Evolutionary conservation across 53 echinoderm and acorn worm species (phyloP).

Genomic region (Echinarachnius parma): DNA sequence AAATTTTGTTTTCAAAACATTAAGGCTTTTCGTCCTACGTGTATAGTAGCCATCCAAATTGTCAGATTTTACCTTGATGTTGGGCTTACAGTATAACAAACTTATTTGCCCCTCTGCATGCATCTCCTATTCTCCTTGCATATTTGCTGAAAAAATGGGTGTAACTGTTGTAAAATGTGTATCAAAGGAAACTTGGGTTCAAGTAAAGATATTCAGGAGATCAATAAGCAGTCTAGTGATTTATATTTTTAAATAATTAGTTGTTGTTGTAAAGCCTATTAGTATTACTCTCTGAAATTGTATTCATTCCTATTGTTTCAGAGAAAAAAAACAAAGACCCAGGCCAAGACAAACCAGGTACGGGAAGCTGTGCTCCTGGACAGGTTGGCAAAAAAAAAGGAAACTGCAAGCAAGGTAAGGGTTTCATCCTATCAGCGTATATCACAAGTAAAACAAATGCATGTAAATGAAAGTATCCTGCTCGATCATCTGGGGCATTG

Average conservation of each 20-base stretch:
- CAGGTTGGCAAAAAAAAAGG: conserved; percentile 2
- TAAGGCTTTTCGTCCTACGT: conserved; percentile 7
- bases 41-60: neutral
- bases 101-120: conserved; percentile 4
- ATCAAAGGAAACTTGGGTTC: conserved; percentile 4
- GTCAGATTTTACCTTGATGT: conserved; percentile 4
- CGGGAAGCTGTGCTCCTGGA: conserved; percentile 8
- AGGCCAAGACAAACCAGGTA: conserved; percentile 6
- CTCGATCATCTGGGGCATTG: conserved; percentile 13
- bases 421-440: conserved; percentile 11
- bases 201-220: conserved; percentile 4
- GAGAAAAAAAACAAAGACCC: conserved; percentile 6
- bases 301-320: conserved; percentile 14
- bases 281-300: conserved; percentile 4
- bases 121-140: conserved; percentile 4
- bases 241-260: conserved; percentile 2
- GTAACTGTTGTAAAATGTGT: conserved; percentile 4
- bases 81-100: conserved; percentile 4
- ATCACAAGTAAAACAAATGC: neutral
- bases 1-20: conserved; percentile 3
- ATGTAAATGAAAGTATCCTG: conserved; percentile 9
- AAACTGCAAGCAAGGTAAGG: conserved; percentile 12
- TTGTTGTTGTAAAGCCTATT: conserved; percentile 17
- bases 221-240: conserved; percentile 5
- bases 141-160: conserved; percentile 4